A percentile compares a stretch with the other conserved stretches of the same genome.
These are phyloP conservation scores for Diploscapter pachys DNA, from an alignment of 1,140 invertebrate genomes.

Conservation along the genomic window DNA sequence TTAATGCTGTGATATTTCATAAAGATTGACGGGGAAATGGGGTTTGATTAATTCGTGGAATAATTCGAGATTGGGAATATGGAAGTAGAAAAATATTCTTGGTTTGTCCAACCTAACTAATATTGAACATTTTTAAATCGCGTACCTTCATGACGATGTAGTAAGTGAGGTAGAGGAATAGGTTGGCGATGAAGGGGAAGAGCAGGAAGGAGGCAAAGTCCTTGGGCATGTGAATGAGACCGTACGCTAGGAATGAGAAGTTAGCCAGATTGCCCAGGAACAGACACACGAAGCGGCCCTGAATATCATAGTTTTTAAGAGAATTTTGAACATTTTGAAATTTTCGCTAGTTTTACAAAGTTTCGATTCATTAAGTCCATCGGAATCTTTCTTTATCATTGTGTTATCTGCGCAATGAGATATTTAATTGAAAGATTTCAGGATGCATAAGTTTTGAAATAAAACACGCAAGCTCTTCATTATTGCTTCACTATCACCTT, in stretches of 20 bases:
- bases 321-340: too few relatives aligned
- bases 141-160: conserved; percentile 80
- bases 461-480: too few relatives aligned
- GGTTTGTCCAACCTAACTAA: background rate
- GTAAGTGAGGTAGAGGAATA: conserved; percentile 75
- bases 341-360: too few relatives aligned
- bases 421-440: too few relatives aligned
- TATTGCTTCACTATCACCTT: too few relatives aligned
- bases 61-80: conserved; percentile 70
- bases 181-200: conserved; percentile 68
- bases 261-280: too few relatives aligned
- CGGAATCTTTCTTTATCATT: too few relatives aligned
- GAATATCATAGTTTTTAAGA: too few relatives aligned
- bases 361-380: too few relatives aligned
- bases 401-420: too few relatives aligned
- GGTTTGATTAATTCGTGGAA: conserved; percentile 64
- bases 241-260: conserved; percentile 64
- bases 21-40: conserved; percentile 68
- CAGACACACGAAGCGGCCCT: too few relatives aligned
- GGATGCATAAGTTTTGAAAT: too few relatives aligned
- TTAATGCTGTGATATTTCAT: conserved; percentile 68
- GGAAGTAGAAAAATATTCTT: conserved; percentile 55
- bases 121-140: background rate
- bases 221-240: conserved; percentile 67
- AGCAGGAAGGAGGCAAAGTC: conserved; percentile 80